Conservation (phyloP, 2,888 invertebrate species). For the Amphipoea oculea region DNA sequence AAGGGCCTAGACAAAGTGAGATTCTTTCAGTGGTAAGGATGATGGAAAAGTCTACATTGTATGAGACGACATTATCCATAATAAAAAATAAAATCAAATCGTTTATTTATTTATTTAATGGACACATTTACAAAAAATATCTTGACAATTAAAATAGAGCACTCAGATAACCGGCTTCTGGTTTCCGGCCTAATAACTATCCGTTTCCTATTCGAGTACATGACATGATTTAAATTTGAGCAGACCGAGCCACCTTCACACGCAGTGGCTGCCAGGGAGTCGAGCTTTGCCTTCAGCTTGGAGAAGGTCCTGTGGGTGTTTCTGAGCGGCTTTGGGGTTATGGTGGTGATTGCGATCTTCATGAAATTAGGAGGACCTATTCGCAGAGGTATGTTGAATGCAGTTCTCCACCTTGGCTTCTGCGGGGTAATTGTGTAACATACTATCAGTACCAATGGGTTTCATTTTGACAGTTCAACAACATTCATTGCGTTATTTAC, state of each 20-base stretch:
- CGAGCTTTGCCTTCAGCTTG: background rate
- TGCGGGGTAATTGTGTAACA: no score
- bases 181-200: background rate
- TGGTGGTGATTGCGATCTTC: slow-evolving; percentile 32
- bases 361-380: slow-evolving; percentile 38
- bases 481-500: no score
- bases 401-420: background rate
- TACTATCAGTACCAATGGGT: background rate
- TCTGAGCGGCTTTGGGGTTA: slow-evolving; percentile 21
- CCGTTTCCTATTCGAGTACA: background rate
- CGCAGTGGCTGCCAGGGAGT: background rate
- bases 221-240: background rate
- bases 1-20: background rate
- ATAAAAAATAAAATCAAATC: no score
- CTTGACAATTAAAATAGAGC: no score
- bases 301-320: slow-evolving; percentile 31
- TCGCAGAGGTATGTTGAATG: slow-evolving; percentile 27
- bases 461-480: background rate
- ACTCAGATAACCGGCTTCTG: background rate
- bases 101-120: no score
- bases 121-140: no score
- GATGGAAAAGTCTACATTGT: background rate
- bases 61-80: background rate
- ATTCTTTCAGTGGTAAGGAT: background rate
- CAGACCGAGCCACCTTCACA: slow-evolving; percentile 5